Evolutionary conservation across 2,888 invertebrate species (phyloP).

Genomic region (Hirtodrosophila alboralis): DNA sequence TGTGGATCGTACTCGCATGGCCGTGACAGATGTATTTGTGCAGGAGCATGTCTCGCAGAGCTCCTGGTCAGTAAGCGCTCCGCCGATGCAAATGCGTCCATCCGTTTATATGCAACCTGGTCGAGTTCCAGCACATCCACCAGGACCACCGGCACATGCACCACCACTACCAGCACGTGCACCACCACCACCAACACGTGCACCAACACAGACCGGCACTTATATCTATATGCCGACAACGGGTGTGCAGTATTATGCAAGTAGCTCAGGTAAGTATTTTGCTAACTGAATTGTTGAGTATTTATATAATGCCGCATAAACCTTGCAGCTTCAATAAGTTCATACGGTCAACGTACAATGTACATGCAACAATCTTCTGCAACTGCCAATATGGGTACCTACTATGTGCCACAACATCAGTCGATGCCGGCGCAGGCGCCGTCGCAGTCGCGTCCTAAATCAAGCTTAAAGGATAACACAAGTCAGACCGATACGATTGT

Average conservation of each 20-base stretch:
- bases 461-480: constrained; percentile 9
- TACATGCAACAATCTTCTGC: constrained; percentile 43
- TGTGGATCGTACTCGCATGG: constrained; percentile 55
- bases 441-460: constrained; percentile 5
- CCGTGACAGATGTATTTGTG: constrained; percentile 52
- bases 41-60: constrained; percentile 64
- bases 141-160: no score
- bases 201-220: constrained; percentile 3
- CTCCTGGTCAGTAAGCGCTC: constrained; percentile 51
- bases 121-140: no score
- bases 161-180: no score
- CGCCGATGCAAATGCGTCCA: constrained; percentile 13
- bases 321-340: constrained; percentile 50
- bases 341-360: constrained; percentile 39
- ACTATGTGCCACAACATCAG: constrained; percentile 20
- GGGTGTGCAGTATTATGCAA: constrained; percentile 47
- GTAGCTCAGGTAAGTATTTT: constrained; percentile 42
- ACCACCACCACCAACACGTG: no score
- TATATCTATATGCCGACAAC: constrained; percentile 32
- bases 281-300: background rate
- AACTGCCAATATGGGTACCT: constrained; percentile 27
- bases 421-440: no score
- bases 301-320: background rate
- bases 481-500: constrained; percentile 29
- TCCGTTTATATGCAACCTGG: constrained; percentile 7